Evolutionary conservation across 2,888 invertebrate species (phyloP), one percentile per base, ranked within the genome.

Genomic region (Spilosoma lubricipeda): DNA sequence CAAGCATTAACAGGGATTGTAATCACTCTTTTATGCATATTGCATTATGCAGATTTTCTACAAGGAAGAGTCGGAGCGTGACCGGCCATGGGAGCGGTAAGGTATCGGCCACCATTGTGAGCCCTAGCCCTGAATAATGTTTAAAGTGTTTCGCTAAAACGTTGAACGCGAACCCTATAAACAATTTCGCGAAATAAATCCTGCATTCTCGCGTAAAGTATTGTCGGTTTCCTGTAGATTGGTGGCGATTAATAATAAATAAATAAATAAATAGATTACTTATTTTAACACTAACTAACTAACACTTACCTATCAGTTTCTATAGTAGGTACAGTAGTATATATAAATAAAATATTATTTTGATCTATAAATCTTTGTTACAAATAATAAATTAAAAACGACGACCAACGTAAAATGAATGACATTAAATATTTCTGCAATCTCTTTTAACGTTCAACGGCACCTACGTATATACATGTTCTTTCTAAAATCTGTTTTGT

Each of bases 101-200:
- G 78, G 80, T 78, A 85, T 81, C 82, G 86, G 85, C 86, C 87
- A 88, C 88, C 87, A 89, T 90, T 90, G 91, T 89, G 83, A 89
- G 89, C 85, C 87, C 87, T 92, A 93, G 90, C 85, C 88, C 88
- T 92, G 94, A 91, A 93, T 93, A 93, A 93, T 94, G 93, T 93
- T 83, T 63, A 63, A 92, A 91, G 90, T 90, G 91, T 89, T 90
- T 87, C 87, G 88, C 90, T 85, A 84, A 84, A 86, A 83, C 88
- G 87, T 87, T 86, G 83, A 85, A 88, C 87, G 86, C 88, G 85
- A 86, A 84, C 88, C 89, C 91, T 91, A 93, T 93, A 93, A 93
- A 93, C 93, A 90, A 92, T 92, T 93, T 93, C 88, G 89, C 88
- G 89, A 92, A 93, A 93, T 93, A 93, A 93, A 94, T 93, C 89